Evolutionary conservation across 2,797 vertebrate genomes (phyloP).

Genomic region (Eleutherodactylus coqui): DNA sequence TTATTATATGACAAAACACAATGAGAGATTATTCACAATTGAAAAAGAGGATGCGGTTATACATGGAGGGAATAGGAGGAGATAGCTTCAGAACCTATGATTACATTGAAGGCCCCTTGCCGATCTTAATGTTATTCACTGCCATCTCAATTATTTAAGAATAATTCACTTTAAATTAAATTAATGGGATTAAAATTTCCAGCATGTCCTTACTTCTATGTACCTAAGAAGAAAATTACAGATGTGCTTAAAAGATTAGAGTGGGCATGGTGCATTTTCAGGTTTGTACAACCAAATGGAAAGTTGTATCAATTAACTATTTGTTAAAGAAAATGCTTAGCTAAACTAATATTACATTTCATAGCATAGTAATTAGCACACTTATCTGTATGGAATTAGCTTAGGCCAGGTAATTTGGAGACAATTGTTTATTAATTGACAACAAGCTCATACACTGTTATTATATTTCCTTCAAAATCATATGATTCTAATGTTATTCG

Average conservation of each 20-base stretch:
- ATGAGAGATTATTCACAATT: neutral
- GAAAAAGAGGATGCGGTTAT: neutral
- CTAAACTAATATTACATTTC: neutral
- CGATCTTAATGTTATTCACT: neutral
- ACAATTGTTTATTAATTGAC: neutral
- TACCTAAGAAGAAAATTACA: slow-evolving; percentile 2
- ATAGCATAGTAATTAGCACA: neutral
- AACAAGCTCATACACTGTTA: neutral
- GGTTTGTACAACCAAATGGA: neutral
- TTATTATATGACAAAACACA: neutral
- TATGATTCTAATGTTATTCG: neutral
- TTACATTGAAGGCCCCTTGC: neutral
- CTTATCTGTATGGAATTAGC: neutral
- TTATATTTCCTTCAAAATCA: neutral
- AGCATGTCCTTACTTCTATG: neutral
- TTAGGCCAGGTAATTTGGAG: neutral
- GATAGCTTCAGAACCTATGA: neutral
- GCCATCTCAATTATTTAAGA: neutral
- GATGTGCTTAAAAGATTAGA: slow-evolving; percentile 32
- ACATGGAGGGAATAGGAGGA: neutral
- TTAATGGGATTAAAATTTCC: slow-evolving; percentile 30
- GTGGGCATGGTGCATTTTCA: neutral
- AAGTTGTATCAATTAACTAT: neutral
- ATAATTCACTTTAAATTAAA: slow-evolving; percentile 14
- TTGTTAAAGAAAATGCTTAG: neutral